Conservation (phyloP, 2,797 vertebrate genomes). For the Diplodus sargus region DNA sequence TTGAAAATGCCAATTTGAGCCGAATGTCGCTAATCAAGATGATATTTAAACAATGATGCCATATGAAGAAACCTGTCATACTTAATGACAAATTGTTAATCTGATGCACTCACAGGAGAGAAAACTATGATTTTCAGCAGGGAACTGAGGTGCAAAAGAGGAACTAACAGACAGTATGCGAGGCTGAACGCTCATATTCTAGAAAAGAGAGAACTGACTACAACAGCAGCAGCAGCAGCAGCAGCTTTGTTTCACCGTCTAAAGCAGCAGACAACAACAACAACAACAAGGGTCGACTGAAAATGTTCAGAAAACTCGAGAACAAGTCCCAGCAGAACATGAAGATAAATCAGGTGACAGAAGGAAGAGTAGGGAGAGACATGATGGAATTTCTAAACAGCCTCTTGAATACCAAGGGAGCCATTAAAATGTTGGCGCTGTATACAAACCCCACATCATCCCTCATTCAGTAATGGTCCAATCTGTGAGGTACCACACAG, state of each 20-base stretch:
- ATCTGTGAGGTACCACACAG: background rate
- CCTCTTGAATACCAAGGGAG: constrained; percentile 26
- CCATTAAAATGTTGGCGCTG: constrained; percentile 11
- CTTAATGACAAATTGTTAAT: background rate
- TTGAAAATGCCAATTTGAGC: background rate
- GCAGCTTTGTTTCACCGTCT: background rate
- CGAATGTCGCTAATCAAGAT: background rate
- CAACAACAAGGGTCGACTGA: background rate
- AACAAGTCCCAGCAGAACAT: background rate
- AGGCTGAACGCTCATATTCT: background rate
- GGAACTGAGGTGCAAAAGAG: background rate
- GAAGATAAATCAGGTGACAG: constrained; percentile 1
- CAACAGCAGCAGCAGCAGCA: background rate
- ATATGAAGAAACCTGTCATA: background rate
- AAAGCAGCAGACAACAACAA: background rate
- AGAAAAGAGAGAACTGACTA: background rate
- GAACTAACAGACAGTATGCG: background rate
- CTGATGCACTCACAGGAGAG: background rate
- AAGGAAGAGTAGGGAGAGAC: constrained; percentile 1
- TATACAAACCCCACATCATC: background rate
- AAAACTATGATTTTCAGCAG: background rate
- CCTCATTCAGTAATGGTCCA: background rate
- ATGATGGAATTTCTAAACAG: background rate
- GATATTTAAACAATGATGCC: background rate
- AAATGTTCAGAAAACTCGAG: background rate